Evolutionary conservation across 1,140 invertebrate species (phyloP), one percentile per base, ranked within the genome.

Genomic region (Eumeta japonica): DNA sequence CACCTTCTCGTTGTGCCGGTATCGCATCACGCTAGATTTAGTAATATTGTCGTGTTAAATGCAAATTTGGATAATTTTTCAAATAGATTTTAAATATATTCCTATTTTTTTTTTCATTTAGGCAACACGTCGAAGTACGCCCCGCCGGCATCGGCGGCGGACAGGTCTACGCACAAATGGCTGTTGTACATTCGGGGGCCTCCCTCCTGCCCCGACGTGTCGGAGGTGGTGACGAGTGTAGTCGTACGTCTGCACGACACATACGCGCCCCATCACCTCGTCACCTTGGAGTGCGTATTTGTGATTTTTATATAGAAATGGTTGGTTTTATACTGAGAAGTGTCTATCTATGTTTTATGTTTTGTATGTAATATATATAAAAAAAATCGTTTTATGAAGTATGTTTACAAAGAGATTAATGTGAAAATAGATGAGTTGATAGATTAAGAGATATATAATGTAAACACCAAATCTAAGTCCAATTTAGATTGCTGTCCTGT

Each of bases 91-190:
- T 28, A 20, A 2, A 41, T 36, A 10, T 52, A 1, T 54, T 42
- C 14, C 27, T 45, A 41, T 33, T 37, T 57, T 64, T 43, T 61
- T 14, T 7, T 90, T 35, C 74, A 88, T 30, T 74, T 90, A 57
- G 91, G 92, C 0, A 94, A 94, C 75, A 86, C 91, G 11, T 93
- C 90, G 0, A 90, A 89, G 65, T 92, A 83, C 77, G 84, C 90
- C 19, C 83, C 84, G 2, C 73, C 79, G 0, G 81, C 85, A 28
- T 82, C 81, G 29, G 57, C 81, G 5, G 79, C 83, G 14, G 82
- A 88, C 50, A 78, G 78, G 18, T 81, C 87, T n/a, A 91, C 85
- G 32, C 90, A 94, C 62, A 92, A 92, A 56, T 94, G 92, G 92
- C 85, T 92, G 68, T 81, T 94, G 32, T 94, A 94, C 72, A 83